Base-by-base conservation (phyloP, 1,140 invertebrate species). In the Philopotamus ludificatus region DNA sequence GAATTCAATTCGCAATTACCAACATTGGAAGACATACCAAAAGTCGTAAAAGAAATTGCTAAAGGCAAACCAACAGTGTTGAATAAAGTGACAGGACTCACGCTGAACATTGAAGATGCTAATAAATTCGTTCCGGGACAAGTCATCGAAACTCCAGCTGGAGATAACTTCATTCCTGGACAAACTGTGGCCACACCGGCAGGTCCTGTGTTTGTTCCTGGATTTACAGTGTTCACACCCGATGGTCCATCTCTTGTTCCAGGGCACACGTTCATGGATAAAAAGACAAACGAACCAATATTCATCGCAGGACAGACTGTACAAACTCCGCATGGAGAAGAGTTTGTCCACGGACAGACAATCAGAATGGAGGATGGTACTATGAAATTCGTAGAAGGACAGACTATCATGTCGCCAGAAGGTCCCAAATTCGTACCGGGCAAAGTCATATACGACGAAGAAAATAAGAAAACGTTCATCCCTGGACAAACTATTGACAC, bases 401-500 rank as follows among this genome's bases (percentile, higher is more conserved):
- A 87, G 73, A 87, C 85, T 1, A 81, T 87, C 0, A 61, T 85
- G 3, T 87, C 86, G 1, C 78, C 83, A 57, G 84, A 87, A 63
- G 86, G 85, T 0, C 79, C 84, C 3, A 86, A 85, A 72, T 89
- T 89, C 72, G 81, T 89, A 12, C 85, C 86, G 2, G 88, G 87
- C 22, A 86, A 87, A 75, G 73, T 82, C 51, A 74, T 82, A 59
- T 72, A 75, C 44, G 75, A 76, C 45, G 75, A 74, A 22, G 66
- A 77, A 3, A 65, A 70, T 16, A 75, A 84, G 55, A 81, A 84
- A 55, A 77, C 76, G 26, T 88, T 88, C 73, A 73, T 87, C 39
- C 84, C 88, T 9, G 89, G 89, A 1, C 88, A 90, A 79, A 83
- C 84, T n/a, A 77, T 89, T n/a, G 72, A 82, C 28, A 83, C 85